phyloP scores from a whole-genome alignment of 2,888 invertebrate genomes.

The Caenorhabditis afra region DNA sequence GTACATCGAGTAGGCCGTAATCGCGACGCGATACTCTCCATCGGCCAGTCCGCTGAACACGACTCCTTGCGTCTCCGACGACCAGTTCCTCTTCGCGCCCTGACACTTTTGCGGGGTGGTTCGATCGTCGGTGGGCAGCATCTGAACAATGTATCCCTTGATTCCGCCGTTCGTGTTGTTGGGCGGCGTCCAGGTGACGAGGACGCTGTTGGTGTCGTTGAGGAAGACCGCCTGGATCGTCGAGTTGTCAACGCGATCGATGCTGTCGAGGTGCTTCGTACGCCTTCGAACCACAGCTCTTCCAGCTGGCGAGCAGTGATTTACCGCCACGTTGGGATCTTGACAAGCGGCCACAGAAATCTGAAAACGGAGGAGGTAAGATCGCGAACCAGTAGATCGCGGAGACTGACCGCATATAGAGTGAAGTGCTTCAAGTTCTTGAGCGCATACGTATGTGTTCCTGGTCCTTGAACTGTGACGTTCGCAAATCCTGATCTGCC shows the following conservation, averaged over 20 bases:
- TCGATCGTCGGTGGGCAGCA: constrained; percentile 28
- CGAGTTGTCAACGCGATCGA: constrained; percentile 48
- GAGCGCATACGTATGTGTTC: constrained; percentile 53
- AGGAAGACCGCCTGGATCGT: constrained; percentile 43
- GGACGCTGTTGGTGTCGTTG: constrained; percentile 34
- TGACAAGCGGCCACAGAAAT: constrained; percentile 75
- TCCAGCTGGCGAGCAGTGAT: constrained; percentile 58
- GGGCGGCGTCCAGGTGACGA: constrained; percentile 86
- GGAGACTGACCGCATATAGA: constrained; percentile 66
- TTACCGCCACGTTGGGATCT: constrained; percentile 60
- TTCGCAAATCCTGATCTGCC: constrained; percentile 5
- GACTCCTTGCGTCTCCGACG: constrained; percentile 53
- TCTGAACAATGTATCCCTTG: constrained; percentile 85
- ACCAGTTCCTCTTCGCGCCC: constrained; percentile 1
- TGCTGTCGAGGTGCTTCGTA: constrained; percentile 24
- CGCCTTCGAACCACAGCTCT: constrained; percentile 29
- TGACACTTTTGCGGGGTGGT: neutral
- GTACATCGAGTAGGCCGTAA: constrained; percentile 67
- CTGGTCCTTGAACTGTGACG: constrained; percentile 38
- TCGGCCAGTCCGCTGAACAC: constrained; percentile 69
- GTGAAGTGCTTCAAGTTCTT: constrained; percentile 72
- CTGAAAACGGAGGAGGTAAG: constrained; percentile 26
- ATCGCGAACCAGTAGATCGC: neutral
- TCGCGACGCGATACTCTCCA: constrained; percentile 71
- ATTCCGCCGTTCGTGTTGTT: constrained; percentile 90